phyloP scores from a whole-genome alignment of 2,888 invertebrate species.

The Hirtodrosophila histrioides region DNA sequence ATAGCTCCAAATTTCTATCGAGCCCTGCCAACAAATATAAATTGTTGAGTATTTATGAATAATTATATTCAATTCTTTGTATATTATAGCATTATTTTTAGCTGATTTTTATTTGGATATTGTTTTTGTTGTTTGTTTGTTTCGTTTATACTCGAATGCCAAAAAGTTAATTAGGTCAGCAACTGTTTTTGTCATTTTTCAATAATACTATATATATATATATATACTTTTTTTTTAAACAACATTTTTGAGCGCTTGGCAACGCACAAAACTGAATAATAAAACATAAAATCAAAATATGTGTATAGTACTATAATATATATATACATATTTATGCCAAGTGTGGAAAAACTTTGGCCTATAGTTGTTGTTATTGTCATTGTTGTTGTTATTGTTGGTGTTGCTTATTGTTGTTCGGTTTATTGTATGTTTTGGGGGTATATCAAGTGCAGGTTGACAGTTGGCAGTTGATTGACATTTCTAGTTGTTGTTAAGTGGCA shows the following conservation, averaged over 20 bases:
- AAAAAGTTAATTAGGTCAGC: conserved; percentile 78
- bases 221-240: conserved; percentile 16
- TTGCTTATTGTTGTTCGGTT: conserved; percentile 13
- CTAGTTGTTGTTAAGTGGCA: conserved; percentile 79
- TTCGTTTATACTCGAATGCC: conserved; percentile 38
- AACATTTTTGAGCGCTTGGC: conserved; percentile 52
- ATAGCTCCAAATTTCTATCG: too few relatives aligned
- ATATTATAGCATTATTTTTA: conserved; percentile 35
- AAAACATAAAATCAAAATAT: conserved; percentile 15
- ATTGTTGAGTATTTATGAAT: conserved; percentile 23
- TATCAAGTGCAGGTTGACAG: conserved; percentile 71
- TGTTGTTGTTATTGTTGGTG: conserved; percentile 24
- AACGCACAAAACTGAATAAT: conserved; percentile 41
- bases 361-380: conserved; percentile 28
- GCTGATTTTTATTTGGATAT: conserved; percentile 28
- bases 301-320: neutral
- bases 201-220: conserved; percentile 37
- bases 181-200: conserved; percentile 79
- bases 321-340: conserved; percentile 18
- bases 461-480: conserved; percentile 77
- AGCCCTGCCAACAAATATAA: conserved; percentile 1
- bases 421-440: conserved; percentile 42
- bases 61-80: conserved; percentile 11
- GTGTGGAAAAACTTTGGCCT: conserved; percentile 49
- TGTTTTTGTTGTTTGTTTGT: conserved; percentile 37